phyloP scores from a whole-genome alignment of 92 coral and sea anemone genomes.

The Diadumene lineata region DNA sequence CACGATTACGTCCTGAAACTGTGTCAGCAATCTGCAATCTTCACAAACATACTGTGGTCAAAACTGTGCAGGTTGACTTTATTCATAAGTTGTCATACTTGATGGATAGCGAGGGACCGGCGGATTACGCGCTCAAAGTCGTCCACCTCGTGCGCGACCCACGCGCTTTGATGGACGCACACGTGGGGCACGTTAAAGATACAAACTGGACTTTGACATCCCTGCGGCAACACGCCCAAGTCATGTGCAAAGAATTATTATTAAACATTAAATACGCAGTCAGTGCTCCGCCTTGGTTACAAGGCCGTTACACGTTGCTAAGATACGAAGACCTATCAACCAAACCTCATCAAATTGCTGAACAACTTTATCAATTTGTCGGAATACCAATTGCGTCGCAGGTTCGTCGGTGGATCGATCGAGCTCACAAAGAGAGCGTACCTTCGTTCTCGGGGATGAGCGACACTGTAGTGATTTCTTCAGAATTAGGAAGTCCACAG shows the following conservation, averaged over 20 bases:
- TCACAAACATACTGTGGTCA: constrained; percentile 82
- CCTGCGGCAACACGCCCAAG: constrained; percentile 58
- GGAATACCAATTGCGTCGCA: constrained; percentile 69
- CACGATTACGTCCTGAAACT: constrained; percentile 80
- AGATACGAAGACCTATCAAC: constrained; percentile 90
- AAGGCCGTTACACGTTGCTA: constrained; percentile 80
- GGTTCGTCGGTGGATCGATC: constrained; percentile 80
- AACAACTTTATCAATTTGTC: constrained; percentile 72
- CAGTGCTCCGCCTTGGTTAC: constrained; percentile 79
- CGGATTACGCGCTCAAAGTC: constrained; percentile 75
- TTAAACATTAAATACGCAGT: constrained; percentile 81
- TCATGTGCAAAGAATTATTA: constrained; percentile 68
- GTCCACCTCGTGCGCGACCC: constrained; percentile 93
- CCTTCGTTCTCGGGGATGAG: constrained; percentile 42
- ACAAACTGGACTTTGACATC: constrained; percentile 63
- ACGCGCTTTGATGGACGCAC: constrained; percentile 82
- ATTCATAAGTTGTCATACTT: constrained; percentile 80
- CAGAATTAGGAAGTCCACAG: neutral
- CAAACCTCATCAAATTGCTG: constrained; percentile 76
- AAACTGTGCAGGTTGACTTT: constrained; percentile 69
- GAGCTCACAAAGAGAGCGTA: constrained; percentile 50
- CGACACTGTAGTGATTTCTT: constrained; percentile 1
- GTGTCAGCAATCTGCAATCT: constrained; percentile 83
- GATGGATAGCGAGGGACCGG: constrained; percentile 61
- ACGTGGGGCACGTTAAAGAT: constrained; percentile 40